phyloP scores from a whole-genome alignment of 2,113 vertebrate species.

The Hydrochoerus hydrochaeris region DNA sequence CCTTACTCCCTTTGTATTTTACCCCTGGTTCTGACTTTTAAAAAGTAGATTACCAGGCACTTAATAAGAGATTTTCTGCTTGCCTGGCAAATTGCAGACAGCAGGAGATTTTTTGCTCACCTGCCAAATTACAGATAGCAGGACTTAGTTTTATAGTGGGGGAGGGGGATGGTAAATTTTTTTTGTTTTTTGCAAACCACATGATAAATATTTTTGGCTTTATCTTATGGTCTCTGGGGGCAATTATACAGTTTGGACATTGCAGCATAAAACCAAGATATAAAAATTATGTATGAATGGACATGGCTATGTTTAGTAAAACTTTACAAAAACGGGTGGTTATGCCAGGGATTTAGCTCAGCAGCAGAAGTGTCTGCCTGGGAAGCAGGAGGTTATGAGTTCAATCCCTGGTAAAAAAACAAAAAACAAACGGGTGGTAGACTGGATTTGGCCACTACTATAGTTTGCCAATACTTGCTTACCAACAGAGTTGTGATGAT shows the following conservation, averaged over 20 bases:
- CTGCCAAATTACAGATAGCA: not conserved
- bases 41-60: not conserved
- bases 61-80: not conserved
- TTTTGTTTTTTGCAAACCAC: not conserved
- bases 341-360: too few relatives aligned
- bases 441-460: not conserved
- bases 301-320: not conserved
- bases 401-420: too few relatives aligned
- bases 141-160: not conserved
- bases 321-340: not conserved
- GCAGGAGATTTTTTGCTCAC: not conserved
- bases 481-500: not conserved
- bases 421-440: not conserved
- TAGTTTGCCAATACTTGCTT: not conserved
- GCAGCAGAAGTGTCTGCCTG: too few relatives aligned
- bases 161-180: not conserved
- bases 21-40: conserved; percentile 9
- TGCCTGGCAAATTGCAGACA: not conserved
- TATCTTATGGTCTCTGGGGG: not conserved
- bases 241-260: not conserved
- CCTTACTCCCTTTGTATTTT: not conserved
- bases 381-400: too few relatives aligned
- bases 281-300: not conserved
- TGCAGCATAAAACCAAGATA: conserved; percentile 1
- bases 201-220: conserved; percentile 14